phyloP scores from a whole-genome alignment of 2,113 vertebrate genomes.

The Erythrolamprus reginae region DNA sequence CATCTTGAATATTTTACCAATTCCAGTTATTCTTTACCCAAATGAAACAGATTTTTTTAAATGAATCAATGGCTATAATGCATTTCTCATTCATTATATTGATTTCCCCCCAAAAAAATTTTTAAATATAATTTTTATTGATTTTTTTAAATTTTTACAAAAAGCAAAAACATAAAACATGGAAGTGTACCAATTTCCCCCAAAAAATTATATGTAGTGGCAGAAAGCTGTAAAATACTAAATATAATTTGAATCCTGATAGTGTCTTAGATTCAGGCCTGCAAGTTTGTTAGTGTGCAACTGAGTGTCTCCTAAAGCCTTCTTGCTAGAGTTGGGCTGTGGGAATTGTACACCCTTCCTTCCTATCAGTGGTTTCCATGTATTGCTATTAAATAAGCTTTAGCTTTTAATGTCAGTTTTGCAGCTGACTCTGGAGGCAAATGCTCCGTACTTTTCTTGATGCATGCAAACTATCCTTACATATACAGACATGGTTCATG shows the following conservation, averaged over 20 bases:
- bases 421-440: neutral
- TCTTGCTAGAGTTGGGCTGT: fast-evolving
- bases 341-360: neutral
- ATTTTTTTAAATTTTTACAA: too few species aligned
- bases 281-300: neutral
- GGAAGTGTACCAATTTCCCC: too few species aligned
- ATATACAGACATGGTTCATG: neutral
- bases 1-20: neutral
- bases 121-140: too few species aligned
- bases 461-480: neutral
- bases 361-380: neutral
- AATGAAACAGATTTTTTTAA: neutral
- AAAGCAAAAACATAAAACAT: too few species aligned
- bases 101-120: too few species aligned
- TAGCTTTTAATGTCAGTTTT: neutral
- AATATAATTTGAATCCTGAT: neutral
- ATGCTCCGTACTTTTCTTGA: neutral
- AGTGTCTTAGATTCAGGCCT: neutral
- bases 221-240: neutral
- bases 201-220: neutral
- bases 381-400: neutral
- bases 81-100: neutral
- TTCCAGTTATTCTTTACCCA: neutral
- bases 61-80: neutral
- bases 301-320: neutral